Evolutionary conservation across 1,140 invertebrate species (phyloP), one percentile per base, ranked within the genome.

Genomic region (Maconellicoccus hirsutus): DNA sequence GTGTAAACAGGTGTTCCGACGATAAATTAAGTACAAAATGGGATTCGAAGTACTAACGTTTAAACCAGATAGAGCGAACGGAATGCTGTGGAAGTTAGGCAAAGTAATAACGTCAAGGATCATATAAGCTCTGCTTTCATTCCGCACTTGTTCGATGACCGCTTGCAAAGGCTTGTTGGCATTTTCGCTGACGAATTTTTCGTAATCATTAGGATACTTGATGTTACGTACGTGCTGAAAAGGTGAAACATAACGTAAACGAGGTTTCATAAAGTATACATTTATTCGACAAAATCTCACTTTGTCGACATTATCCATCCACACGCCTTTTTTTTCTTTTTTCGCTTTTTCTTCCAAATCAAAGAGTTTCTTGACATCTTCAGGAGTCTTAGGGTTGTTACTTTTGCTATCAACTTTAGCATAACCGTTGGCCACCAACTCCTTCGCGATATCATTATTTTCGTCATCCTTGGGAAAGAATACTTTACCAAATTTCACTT

Each of bases 311-410:
- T 52, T 52, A 8, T 52, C 42, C n/a, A 8, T 52, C 89, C 91
- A 96, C 78, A 92, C 90, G 22, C 96, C 96, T 79, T 92, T 94
- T 7, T 87, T 87, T 29, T 89, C 89, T 59, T 86, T 77, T 79
- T 94, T 96, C 0, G 96, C 96, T 33, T 85, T 80, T 73, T 96
- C 93, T 82, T 99, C 95, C n/a, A 96, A 78, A 76, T 95, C 93
- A 14, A 89, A 81, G 4, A 98, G 80, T 52, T 83, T 85, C 73
- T 84, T 83, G 27, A 86, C 77, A 16, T 52, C 42, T 52, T 52
- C 42, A 25, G 86, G 82, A 21, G 80, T 82, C 25, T 84, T 77
- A 69, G 85, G 85, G 61, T 87, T 85, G 23, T 89, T 84, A 4
- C 86, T 88, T 71, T 90, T 88, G 61, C 87, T 84, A 75, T 94